Evolutionary conservation across 2,113 vertebrate genomes (phyloP).

Genomic region (Larimichthys polyactis): DNA sequence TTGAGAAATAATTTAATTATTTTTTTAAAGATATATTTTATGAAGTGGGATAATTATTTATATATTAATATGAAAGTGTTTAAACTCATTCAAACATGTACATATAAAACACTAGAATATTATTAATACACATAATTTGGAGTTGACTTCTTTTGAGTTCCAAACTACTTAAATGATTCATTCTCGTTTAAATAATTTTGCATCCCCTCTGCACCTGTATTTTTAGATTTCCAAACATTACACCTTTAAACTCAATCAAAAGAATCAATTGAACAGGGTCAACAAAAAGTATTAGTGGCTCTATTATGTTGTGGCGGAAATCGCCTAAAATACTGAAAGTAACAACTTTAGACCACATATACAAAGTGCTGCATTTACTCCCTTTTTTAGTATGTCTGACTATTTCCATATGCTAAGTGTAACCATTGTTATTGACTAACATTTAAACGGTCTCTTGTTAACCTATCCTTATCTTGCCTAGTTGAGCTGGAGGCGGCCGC

Average conservation of each 20-base stretch:
- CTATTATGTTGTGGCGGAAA: not conserved
- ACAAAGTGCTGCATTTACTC: not conserved
- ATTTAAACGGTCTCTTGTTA: not conserved
- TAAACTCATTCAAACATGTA: not conserved
- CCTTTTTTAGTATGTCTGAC: not conserved
- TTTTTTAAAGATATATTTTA: constrained; percentile 3
- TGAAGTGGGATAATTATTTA: not conserved
- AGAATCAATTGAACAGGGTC: not conserved
- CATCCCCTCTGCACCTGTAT: not conserved
- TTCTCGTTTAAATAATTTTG: not conserved
- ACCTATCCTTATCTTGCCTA: not conserved
- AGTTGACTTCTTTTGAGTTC: not conserved
- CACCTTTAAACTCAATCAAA: not conserved
- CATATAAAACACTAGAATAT: not conserved
- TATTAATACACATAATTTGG: not conserved
- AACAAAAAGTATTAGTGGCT: not conserved
- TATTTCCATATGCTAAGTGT: not conserved
- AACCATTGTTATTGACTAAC: not conserved
- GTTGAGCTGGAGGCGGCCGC: not conserved
- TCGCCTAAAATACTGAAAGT: not conserved
- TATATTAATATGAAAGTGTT: not conserved
- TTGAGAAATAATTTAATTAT: not conserved
- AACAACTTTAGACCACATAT: not conserved
- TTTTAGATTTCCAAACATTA: not conserved
- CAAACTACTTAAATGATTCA: not conserved